Base-by-base conservation (phyloP, 2,113 vertebrate genomes). In the Nanorana parkeri region DNA sequence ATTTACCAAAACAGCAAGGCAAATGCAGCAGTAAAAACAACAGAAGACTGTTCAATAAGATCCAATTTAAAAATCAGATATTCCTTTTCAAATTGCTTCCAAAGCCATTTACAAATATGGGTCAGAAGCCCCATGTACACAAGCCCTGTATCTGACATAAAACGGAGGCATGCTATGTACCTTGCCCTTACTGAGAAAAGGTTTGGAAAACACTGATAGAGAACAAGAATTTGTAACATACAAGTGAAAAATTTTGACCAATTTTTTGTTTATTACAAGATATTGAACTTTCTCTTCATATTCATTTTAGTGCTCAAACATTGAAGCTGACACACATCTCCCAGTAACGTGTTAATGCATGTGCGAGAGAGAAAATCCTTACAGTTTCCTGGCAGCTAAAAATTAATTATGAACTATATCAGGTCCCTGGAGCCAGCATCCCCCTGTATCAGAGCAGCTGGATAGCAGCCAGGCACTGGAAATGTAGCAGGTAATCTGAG, bases 341-440 rank as follows among this genome's bases (percentile, higher is more conserved):
- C 26, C 69, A 55, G 29, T 51, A 72, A 72, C 69, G 29, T 56
- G 69, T 56, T 72, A 72, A 72, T 72, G 69, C 47, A 29, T 7
- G 51, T 29, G 52, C 28, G 26, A 72, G 19, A 71, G 41, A 41
- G 47, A 69, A 72, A 72, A 72, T 72, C 69, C 24, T 55, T 72
- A 72, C 51, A 29, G 23, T 24, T 72, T 72, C 69, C 69, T 72
- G 69, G 69, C 51, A 72, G 69, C 69, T 28, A 52, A 56, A 72
- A 72, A 72, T 72, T 72, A 55, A 72, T 72, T 72, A 72, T 72
- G 69, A 56, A 56, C 24, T 13, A 55, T 72, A 52, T 72, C 51
- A 56, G 20, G 52, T 72, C 69, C 69, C 51, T 56, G 52, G 17
- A 72, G 69, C 55, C 52, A 20, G 1, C 68, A 20, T 17, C 41